Conservation (phyloP, 2,113 vertebrate species). For the Microtus montanus region DNA sequence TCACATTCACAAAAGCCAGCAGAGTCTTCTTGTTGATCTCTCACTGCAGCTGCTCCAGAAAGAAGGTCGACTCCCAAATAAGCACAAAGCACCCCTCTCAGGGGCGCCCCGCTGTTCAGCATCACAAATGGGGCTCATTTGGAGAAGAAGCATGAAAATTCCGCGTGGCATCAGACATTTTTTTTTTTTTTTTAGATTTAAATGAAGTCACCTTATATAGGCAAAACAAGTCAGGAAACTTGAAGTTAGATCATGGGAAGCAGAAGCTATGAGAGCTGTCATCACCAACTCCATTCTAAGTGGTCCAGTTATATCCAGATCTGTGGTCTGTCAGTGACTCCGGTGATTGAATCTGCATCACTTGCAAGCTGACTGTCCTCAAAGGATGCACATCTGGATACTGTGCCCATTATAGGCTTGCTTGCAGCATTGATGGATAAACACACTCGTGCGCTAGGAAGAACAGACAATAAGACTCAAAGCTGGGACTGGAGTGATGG, state of each 20-base stretch:
- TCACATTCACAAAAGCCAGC: no score
- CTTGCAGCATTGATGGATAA: neutral
- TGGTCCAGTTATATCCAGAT: rapidly evolving
- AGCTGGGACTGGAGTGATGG: neutral
- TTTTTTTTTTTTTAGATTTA: neutral
- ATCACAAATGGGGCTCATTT: neutral
- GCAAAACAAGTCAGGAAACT: neutral
- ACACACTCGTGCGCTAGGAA: neutral
- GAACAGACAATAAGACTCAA: neutral
- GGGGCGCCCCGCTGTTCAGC: rapidly evolving
- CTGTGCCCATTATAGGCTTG: neutral
- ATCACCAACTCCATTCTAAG: rapidly evolving
- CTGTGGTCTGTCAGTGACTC: rapidly evolving
- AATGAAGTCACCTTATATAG: neutral
- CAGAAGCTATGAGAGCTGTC: rapidly evolving
- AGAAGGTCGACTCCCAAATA: neutral
- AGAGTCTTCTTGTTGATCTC: neutral
- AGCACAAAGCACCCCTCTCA: neutral
- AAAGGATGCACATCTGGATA: neutral
- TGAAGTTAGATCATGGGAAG: neutral
- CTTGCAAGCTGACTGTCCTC: neutral
- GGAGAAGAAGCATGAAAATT: neutral
- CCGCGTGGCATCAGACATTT: neutral
- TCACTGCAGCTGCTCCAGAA: neutral
- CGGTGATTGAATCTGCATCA: rapidly evolving